Percentiles rank a stretch among this genome's conserved stretches.
Conservation (phyloP, 2,888 invertebrate genomes). For the Alitta virens region DNA sequence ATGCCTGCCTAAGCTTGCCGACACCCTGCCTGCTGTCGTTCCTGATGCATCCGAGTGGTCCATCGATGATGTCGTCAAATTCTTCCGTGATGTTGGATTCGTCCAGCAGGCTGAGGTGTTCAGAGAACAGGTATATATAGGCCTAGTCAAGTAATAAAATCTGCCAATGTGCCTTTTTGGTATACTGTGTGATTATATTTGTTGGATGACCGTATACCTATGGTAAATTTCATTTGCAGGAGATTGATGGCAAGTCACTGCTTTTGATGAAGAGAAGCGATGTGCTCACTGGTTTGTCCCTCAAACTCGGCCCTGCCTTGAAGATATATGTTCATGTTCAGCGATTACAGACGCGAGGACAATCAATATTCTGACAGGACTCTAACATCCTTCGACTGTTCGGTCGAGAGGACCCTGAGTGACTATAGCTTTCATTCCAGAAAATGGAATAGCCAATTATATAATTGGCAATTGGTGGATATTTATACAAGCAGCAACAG, state of each 20-base stretch:
- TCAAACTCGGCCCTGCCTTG: slow-evolving; percentile 84
- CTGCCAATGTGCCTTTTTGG: too few species aligned
- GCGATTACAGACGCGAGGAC: slow-evolving; percentile 69
- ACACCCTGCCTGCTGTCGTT: slow-evolving; percentile 45
- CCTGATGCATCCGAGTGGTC: slow-evolving; percentile 82
- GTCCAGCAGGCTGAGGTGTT: slow-evolving; percentile 76
- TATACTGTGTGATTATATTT: too few species aligned
- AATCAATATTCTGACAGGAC: slow-evolving; percentile 3
- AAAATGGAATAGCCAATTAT: too few species aligned
- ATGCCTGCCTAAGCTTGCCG: slow-evolving; percentile 21
- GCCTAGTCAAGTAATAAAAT: too few species aligned
- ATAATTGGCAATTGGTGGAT: too few species aligned
- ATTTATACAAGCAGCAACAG: too few species aligned
- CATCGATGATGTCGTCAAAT: slow-evolving; percentile 77
- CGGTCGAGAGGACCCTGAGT: too few species aligned
- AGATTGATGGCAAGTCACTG: slow-evolving; percentile 87
- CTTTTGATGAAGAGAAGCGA: slow-evolving; percentile 81
- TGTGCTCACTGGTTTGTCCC: slow-evolving; percentile 75
- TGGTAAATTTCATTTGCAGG: too few species aligned
- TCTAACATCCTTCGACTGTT: too few species aligned
- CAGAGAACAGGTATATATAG: slow-evolving; percentile 69
- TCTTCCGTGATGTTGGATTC: slow-evolving; percentile 71
- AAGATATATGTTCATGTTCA: slow-evolving; percentile 80
- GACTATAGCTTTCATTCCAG: too few species aligned
- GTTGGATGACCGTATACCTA: too few species aligned